Base-by-base conservation (phyloP, 2,797 vertebrate species). In the Phalanger gymnotis region DNA sequence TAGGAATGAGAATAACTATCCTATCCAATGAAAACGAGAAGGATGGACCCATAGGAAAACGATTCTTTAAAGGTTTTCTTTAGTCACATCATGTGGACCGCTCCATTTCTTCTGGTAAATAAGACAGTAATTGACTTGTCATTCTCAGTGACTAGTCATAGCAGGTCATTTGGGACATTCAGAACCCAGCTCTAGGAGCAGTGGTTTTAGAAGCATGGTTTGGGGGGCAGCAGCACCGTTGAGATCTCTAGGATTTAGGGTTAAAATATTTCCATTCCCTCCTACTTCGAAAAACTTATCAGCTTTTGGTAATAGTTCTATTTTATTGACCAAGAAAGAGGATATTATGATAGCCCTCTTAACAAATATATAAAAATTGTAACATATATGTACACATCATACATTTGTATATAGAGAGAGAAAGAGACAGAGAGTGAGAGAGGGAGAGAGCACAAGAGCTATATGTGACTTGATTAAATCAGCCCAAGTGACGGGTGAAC, bases 131-230 rank as follows among this genome's bases (percentile, higher is more conserved):
- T 0, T 89, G 16, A 51, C 40, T 47, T 47, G 40, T 73, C 66
- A 22, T 81, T 92, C 61, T 93, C 52, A 4, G 34, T 58, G 95
- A 96, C 27, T 34, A 3, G 53, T 94, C 56, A 93, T 40, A 93
- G 10, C 51, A 91, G 81, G 47, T 93, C 66, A 66, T 11, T 92
- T 4, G 51, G 51, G 90, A 93, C 89, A 53, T 30, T 81, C 93
- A 96, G 96, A 90, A 91, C 16, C 22, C 22, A 93, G 40, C 61
- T 54, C 30, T 90, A 90, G 91, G 66, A 55, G n/a, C 54, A 87
- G 57, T 0, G 73, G 89, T 91, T 90, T 95, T 54, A 94, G n/a
- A 94, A 90, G 58, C 53, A 91, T 12, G 52, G 51, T 11, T 87
- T 25, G 58, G 90, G 61, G 66, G 6, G 31, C 91, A 61, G 22